Conservation (phyloP, 2,113 vertebrate species). For the Columba livia region DNA sequence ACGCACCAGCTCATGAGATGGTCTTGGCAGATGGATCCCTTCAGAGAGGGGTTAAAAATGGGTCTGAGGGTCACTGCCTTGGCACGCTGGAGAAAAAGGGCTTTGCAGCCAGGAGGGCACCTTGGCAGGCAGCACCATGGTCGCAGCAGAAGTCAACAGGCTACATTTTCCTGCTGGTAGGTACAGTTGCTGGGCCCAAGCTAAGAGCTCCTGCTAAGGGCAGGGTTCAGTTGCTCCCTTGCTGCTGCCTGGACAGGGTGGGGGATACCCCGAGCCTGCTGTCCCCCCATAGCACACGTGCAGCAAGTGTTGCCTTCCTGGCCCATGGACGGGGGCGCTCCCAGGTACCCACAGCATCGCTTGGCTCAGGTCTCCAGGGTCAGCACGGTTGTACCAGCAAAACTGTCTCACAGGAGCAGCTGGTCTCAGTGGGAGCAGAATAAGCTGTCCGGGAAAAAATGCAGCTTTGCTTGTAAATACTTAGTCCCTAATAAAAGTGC, state of each 20-base stretch:
- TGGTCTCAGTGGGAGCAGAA: background rate
- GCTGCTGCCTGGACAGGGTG: accelerated
- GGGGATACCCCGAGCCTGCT: accelerated
- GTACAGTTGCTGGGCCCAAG: background rate
- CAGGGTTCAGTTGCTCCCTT: background rate
- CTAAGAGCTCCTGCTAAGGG: background rate
- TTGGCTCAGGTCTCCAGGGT: background rate
- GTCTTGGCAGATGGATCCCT: background rate
- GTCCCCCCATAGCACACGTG: accelerated
- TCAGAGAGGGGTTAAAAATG: background rate
- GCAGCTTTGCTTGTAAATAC: background rate
- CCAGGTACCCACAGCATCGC: background rate
- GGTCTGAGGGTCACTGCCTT: background rate
- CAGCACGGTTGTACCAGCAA: background rate
- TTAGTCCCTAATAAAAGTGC: background rate
- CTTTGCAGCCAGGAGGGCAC: background rate
- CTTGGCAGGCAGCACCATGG: background rate
- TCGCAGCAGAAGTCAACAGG: accelerated
- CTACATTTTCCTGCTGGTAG: background rate
- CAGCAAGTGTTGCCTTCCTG: background rate
- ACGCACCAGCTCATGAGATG: background rate
- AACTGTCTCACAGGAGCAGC: background rate
- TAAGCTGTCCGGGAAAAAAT: background rate
- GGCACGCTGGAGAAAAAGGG: background rate
- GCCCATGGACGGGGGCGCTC: background rate